Evolutionary conservation across 2,888 invertebrate genomes (phyloP), one percentile per base, ranked within the genome.

Genomic region (Epistrophe eligans): DNA sequence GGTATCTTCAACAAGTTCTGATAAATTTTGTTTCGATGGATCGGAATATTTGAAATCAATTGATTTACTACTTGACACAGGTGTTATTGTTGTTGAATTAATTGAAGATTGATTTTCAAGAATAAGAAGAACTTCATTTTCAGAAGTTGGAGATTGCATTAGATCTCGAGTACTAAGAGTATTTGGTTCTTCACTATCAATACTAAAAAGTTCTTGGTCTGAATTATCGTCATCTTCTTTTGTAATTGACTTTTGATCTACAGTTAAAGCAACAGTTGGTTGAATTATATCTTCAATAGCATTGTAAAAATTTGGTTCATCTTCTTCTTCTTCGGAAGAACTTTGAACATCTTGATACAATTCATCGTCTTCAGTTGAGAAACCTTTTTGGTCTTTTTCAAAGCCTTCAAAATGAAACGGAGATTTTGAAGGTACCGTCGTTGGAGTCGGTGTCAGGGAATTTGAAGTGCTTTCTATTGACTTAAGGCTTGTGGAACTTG

Each of bases 1-100:
- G 0, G 95, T 95, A 79, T 94, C 94, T 89, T 94, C 94, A 10
- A 95, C 95, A 67, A 95, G 93, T 85, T 95, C 95, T 3, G 92
- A 92, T 8, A 93, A 90, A 90, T 93, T 93, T 79, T 93, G 93
- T 64, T 92, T 91, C 1, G 91, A 82, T 0, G 92, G 90, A 89
- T 92, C 92, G 6, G 91, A 90, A 0, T 92, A 92, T 19, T 91
- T 67, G 50, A 92, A 92, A 50, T 92, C 91, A n/a, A 90, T 89
- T 0, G 89, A 89, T 4, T 90, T 89, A 67, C 89, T 89, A 67
- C 89, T 91, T 2, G 90, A 90, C 1, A 89, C 87, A 0, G 91
- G 89, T 7, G 89, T 89, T 9, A 91, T 66, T 15, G 91, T 89
- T 13, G 64, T 38, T n/a, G 82, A 70, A 2, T 67, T 38, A 4